phyloP scores from a whole-genome alignment of 2,888 invertebrate species.

The Sussaba pulchella region DNA sequence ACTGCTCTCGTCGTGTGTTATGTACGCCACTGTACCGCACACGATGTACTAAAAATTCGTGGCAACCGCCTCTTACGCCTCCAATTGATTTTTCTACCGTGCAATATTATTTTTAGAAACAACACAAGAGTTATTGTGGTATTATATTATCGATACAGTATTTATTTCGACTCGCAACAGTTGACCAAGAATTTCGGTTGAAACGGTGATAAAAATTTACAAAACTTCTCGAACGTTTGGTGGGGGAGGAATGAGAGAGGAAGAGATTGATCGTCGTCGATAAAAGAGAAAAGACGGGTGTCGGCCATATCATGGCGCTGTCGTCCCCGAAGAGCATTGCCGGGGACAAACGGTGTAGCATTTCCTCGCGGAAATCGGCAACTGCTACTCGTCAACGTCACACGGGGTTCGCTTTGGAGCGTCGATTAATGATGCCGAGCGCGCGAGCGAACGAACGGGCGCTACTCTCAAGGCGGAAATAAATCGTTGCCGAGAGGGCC shows the following conservation, averaged over 20 bases:
- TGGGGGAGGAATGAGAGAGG: background rate
- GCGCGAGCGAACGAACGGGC: constrained; percentile 37
- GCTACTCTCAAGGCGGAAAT: constrained; percentile 67
- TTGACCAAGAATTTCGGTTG: no score
- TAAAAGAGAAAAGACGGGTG: background rate
- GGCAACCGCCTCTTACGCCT: constrained; percentile 10
- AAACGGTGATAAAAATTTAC: constrained; percentile 19
- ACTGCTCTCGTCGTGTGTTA: constrained; percentile 41
- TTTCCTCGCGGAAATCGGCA: constrained; percentile 72
- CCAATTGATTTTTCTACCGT: no score
- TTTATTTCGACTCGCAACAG: no score
- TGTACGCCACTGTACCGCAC: constrained; percentile 30
- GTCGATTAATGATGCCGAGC: constrained; percentile 75
- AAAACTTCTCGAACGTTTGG: constrained; percentile 30
- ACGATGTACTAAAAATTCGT: constrained; percentile 2
- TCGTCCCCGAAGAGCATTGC: constrained; percentile 44
- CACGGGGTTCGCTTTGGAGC: constrained; percentile 51
- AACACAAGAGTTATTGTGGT: no score
- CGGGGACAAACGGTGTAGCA: constrained; percentile 58
- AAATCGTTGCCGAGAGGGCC: constrained; percentile 68
- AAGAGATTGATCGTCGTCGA: background rate
- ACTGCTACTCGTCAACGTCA: constrained; percentile 75
- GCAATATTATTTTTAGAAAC: no score
- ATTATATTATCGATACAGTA: no score
- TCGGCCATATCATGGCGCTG: constrained; percentile 39